phyloP scores from a whole-genome alignment of 2,888 invertebrate species.

The Ichneumoninae sp. region DNA sequence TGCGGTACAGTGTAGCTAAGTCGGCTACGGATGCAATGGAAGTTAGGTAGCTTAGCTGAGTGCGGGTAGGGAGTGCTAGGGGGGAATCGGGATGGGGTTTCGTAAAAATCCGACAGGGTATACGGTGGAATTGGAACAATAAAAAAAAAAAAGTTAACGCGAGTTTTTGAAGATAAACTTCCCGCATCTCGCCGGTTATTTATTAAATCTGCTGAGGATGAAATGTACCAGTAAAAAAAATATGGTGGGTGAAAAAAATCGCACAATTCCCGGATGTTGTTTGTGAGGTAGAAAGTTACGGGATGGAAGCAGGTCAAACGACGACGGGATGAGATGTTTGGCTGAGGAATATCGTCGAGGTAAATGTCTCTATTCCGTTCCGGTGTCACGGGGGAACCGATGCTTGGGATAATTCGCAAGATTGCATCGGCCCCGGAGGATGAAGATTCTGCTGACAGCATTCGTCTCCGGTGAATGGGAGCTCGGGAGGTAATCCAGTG shows the following conservation, averaged over 20 bases:
- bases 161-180: background rate
- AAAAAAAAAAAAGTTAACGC: background rate
- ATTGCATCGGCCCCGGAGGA: conserved; percentile 10
- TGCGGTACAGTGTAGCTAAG: too few species aligned
- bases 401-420: conserved; percentile 32
- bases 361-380: conserved; percentile 22
- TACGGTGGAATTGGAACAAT: background rate
- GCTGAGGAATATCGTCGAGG: background rate
- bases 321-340: background rate
- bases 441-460: conserved; percentile 21
- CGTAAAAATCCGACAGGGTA: too few species aligned
- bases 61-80: too few species aligned
- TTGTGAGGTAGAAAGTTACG: background rate
- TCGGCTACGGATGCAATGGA: too few species aligned
- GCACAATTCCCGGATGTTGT: background rate
- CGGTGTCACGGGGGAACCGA: conserved; percentile 13
- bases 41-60: too few species aligned
- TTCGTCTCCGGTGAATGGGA: background rate
- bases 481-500: background rate
- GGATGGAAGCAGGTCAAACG: background rate
- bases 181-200: background rate
- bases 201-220: background rate
- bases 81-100: too few species aligned
- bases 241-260: background rate
- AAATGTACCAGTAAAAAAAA: background rate